These are phyloP conservation scores for Argopecten irradians DNA, from an alignment of 1,140 invertebrate species.

Conservation along the genomic window DNA sequence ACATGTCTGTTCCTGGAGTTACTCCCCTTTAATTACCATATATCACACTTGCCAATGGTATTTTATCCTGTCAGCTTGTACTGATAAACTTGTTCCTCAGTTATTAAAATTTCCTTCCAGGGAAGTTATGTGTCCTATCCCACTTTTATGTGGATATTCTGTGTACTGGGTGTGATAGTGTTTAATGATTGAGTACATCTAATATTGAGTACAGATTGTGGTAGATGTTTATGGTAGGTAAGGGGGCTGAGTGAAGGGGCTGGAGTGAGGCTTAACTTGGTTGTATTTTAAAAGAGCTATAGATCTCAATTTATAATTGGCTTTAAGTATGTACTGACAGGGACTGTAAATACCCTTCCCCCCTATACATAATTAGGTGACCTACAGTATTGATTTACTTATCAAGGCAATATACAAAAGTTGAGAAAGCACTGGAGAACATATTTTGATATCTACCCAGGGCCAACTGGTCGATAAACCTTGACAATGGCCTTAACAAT, in stretches of 20 bases:
- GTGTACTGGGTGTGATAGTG: not conserved
- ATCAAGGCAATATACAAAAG: not conserved
- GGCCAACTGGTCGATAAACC: slow-evolving; percentile 6
- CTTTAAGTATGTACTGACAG: not conserved
- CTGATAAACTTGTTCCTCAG: too few species aligned
- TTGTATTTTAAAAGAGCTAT: not conserved
- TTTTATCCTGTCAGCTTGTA: too few species aligned
- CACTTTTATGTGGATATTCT: not conserved
- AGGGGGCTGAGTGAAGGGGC: not conserved
- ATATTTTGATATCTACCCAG: slow-evolving; percentile 17
- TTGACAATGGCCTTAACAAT: not conserved
- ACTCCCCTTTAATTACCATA: not conserved
- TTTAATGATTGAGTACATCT: not conserved
- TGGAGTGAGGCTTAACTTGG: not conserved
- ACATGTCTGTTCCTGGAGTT: not conserved
- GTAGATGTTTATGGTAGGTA: not conserved
- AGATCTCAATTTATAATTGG: not conserved
- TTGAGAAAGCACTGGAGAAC: not conserved
- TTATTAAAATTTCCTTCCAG: not conserved
- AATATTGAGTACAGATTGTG: not conserved
- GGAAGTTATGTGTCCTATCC: not conserved
- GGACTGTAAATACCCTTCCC: not conserved
- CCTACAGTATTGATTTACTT: not conserved
- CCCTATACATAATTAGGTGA: not conserved
- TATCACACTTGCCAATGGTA: too few species aligned